Base-by-base conservation (phyloP, 2,797 vertebrate species). In the Garrulus glandarius region DNA sequence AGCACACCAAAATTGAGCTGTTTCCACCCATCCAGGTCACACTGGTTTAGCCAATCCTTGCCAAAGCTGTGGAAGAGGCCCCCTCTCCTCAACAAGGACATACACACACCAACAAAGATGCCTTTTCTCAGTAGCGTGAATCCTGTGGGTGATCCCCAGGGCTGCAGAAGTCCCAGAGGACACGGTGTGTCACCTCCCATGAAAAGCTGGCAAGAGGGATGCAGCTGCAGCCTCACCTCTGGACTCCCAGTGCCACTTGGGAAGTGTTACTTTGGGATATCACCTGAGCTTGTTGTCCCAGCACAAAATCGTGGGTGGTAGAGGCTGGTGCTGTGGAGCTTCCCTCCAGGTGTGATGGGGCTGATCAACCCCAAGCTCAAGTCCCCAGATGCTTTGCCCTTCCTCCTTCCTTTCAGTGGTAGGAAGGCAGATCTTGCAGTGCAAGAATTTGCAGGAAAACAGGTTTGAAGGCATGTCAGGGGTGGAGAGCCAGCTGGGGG, bases 171-270 rank as follows among this genome's bases (percentile, higher is more conserved):
- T 27, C 68, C 55, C 16, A 7, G 43, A 65, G 72, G 47, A 77
- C 27, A 50, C 0, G 0, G 16, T 22, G 26, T 72, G 44, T 50
- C 56, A 50, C 39, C 30, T 84, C 21, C 22, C 16, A 1, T 41
- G 52, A 53, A n/a, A 6, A 18, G 30, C 39, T 65, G 21, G 17
- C 44, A 34, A 39, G 34, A 39, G n/a, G 18, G 23, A 16, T 22
- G 29, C 44, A 47, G 52, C 61, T 75, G 39, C 61, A 60, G 13
- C 34, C 36, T 84, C 57, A 20, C 50, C 37, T 77, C 60, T 14
- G 12, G 68, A 17, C 57, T 57, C 44, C 47, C 6, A 2, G 57
- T 22, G 49, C 46, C 10, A 10, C 37, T 52, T 61, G 56, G 17
- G 24, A 46, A 21, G 39, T 32, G 39, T 55, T 67, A 21, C 63